Base-by-base conservation (phyloP, 2,888 invertebrate genomes). In the Mesopsocus fuscifrons region DNA sequence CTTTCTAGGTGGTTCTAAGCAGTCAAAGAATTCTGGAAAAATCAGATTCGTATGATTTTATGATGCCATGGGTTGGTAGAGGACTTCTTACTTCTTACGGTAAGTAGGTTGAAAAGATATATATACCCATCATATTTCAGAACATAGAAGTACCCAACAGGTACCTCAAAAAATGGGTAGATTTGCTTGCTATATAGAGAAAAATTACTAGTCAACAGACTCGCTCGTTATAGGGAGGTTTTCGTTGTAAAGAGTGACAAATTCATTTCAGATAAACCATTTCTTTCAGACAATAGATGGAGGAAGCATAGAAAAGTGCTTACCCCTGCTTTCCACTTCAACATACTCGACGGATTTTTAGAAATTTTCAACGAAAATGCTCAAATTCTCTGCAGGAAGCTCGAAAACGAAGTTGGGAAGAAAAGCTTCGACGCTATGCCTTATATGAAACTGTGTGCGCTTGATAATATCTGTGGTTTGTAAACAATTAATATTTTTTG, bases 311-410 rank as follows among this genome's bases (percentile, higher is more conserved):
- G 66, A 16, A 64, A 64, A 49, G 49, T 65, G 23, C 52, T 66
- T 13, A 66, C 64, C 1, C 61, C 63, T 9, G 61, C 64, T 0
- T 66, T 65, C 49, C 66, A 66, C 49, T 65, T 63, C 47, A 59
- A 59, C 21, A 60, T 65, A 23, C 47, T 66, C 41, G 59, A 55
- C 34, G 58, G 59, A 47, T 66, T 62, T 47, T 51, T 57, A 2
- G 47, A 47, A 3, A 58, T 57, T 2, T 62, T 66, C 46, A 54
- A 50, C 41, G 58, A 60, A 32, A 59, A 62, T 42, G 57, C 61
- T 9, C 50, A 55, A 11, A 47, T 51, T 30, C 49, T 64, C 2
- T 58, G 64, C 9, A 45, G 51, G 2, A 55, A 54, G 16, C 50
- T 67, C 26, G 51, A 50, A 42, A 44, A 44, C 9, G 52, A 55